phyloP scores from a whole-genome alignment of 2,113 vertebrate genomes.

The Gasterosteus nipponicus region DNA sequence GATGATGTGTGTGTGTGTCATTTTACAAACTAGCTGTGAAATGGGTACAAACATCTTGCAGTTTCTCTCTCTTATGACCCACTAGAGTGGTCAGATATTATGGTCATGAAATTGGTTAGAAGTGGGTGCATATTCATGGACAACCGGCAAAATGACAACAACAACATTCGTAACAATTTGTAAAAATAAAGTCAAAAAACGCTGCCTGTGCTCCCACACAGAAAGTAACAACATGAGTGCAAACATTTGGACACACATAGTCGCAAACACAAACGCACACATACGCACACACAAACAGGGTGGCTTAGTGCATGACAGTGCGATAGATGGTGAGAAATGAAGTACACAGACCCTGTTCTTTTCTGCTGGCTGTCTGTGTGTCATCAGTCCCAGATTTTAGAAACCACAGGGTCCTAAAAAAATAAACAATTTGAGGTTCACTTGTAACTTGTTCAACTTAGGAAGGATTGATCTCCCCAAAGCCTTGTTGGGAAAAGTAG shows the following conservation, averaged over 20 bases:
- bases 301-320: constrained; percentile 85
- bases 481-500: constrained; percentile 71
- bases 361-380: constrained; percentile 81
- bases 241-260: no score
- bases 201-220: constrained; percentile 19
- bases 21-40: constrained; percentile 1
- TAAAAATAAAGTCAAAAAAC: constrained; percentile 22
- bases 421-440: constrained; percentile 83
- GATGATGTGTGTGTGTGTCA: constrained; percentile 25
- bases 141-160: constrained; percentile 12
- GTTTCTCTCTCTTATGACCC: not conserved
- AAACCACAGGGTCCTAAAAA: constrained; percentile 88
- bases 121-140: constrained; percentile 50
- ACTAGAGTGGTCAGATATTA: not conserved
- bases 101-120: constrained; percentile 2
- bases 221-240: not conserved
- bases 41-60: constrained; percentile 2
- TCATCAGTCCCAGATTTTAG: constrained; percentile 89
- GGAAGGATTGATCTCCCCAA: constrained; percentile 61
- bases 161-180: not conserved
- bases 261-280: no score
- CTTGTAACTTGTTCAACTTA: constrained; percentile 62
- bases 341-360: constrained; percentile 83
- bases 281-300: constrained; percentile 31
- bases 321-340: constrained; percentile 79